Percentiles rank a stretch among this genome's conserved stretches.
Evolutionary conservation across 2,113 vertebrate species (phyloP).

Genomic region (Lepus americanus): DNA sequence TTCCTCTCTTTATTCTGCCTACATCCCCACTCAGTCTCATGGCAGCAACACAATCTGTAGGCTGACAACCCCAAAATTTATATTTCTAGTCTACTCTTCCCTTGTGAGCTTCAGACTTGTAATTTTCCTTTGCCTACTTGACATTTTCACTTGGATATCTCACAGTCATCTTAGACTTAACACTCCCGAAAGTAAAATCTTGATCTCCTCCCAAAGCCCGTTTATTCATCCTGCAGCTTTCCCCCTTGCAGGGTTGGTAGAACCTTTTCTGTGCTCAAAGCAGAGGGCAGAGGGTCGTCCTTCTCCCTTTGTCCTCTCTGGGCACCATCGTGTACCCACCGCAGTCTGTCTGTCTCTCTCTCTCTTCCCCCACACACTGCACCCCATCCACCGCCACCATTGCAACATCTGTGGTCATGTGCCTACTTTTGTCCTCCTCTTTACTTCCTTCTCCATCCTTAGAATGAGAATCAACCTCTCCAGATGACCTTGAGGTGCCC

Average conservation of each 20-base stretch:
- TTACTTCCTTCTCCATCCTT: neutral
- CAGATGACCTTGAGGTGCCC: neutral
- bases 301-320: neutral
- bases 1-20: neutral
- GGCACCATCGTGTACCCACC: fast-evolving
- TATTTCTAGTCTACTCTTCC: neutral
- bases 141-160: neutral
- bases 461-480: neutral
- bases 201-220: neutral
- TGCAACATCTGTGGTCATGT: too few species aligned
- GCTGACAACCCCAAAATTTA: neutral
- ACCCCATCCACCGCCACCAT: neutral
- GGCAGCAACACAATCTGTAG: neutral
- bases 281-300: neutral
- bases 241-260: neutral
- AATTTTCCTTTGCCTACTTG: neutral
- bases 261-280: too few species aligned
- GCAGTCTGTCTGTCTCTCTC: too few species aligned
- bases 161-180: neutral
- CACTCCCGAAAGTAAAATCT: neutral
- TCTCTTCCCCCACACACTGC: neutral
- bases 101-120: neutral
- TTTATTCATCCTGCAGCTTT: neutral
- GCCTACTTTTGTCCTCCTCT: neutral
- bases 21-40: fast-evolving